Base-by-base conservation (phyloP, 2,888 invertebrate genomes). In the Euzetes globulus region DNA sequence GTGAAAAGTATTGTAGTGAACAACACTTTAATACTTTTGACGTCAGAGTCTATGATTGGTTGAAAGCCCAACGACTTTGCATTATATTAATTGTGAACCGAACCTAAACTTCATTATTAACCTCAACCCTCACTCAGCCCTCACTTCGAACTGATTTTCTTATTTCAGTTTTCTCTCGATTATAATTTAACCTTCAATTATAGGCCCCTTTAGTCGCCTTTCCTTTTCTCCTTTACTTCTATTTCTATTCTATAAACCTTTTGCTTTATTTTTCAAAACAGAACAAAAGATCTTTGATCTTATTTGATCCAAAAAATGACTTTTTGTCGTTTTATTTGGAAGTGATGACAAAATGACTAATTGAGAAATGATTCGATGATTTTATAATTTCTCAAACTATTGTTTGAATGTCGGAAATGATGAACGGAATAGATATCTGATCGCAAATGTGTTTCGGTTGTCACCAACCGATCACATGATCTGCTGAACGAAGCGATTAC, bases 361-460 rank as follows among this genome's bases (percentile, higher is more conserved):
- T 47, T 70, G 70, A 70, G 70, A 70, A 27, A 37, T 4, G 5
- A 19, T 47, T 70, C 70, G 17, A 70, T 70, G 70, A 70, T 47
- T 45, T 19, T 41, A 7, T 19, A 37, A 29, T 29, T 15, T 60
- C 37, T 58, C 17, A 27, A 58, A 58, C 50, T 5, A n/a, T 50
- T 50, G 50, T 50, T 41, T 68, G 19, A 37, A 19, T 70, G 70
- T 70, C 70, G 70, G 70, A 70, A 70, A 45, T 70, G 70, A 70
- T 70, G 70, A n/a, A 2, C 11, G 6, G 70, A 70, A 70, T 70
- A 47, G 70, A 70, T 70, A 70, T 70, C 70, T 45, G 70, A 70
- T 25, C 41, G 41, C 47, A 41, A 25, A 25, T 45, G 33, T 17
- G 22, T 45, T 63, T 25, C 45, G 45, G 15, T 70, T 25, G 22